Evolutionary conservation across 64 coral and sea anemone genomes (phyloP).

Genomic region (Porites australiensis): DNA sequence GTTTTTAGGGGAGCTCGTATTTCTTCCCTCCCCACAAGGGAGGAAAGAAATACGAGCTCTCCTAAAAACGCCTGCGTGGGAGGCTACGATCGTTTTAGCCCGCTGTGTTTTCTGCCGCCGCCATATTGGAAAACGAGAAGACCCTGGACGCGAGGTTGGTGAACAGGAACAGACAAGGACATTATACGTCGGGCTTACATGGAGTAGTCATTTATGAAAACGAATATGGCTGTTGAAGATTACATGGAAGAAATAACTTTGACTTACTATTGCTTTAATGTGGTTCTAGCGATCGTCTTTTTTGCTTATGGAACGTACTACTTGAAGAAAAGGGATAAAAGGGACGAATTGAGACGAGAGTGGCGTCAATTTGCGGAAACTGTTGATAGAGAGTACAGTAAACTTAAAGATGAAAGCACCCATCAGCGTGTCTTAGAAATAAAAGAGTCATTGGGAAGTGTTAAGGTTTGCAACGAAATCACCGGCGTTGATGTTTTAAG

Average conservation of each 20-base stretch:
- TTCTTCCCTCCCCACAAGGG: too few species aligned
- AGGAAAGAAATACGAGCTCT: too few species aligned
- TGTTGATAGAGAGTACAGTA: not conserved
- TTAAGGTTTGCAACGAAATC: not conserved
- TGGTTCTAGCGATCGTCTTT: not conserved
- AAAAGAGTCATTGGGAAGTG: not conserved
- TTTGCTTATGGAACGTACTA: not conserved
- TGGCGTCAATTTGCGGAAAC: constrained; percentile 33
- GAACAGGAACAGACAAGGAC: too few species aligned
- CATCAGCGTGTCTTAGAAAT: not conserved
- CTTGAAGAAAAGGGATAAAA: not conserved
- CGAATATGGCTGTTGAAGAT: too few species aligned
- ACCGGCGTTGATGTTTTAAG: constrained; percentile 20
- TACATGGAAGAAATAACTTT: not conserved
- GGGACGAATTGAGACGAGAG: not conserved
- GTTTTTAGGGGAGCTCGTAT: too few species aligned
- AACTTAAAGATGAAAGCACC: constrained; percentile 11
- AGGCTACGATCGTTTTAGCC: too few species aligned
- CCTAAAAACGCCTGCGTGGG: too few species aligned
- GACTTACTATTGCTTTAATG: not conserved
- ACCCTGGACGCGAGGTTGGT: too few species aligned
- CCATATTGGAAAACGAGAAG: too few species aligned
- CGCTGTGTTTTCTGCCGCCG: too few species aligned
- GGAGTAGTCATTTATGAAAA: too few species aligned
- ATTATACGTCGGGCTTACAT: too few species aligned